Evolutionary conservation across 2,888 invertebrate genomes (phyloP), one percentile per base, ranked within the genome.

Genomic region (Acrobasis consociella): DNA sequence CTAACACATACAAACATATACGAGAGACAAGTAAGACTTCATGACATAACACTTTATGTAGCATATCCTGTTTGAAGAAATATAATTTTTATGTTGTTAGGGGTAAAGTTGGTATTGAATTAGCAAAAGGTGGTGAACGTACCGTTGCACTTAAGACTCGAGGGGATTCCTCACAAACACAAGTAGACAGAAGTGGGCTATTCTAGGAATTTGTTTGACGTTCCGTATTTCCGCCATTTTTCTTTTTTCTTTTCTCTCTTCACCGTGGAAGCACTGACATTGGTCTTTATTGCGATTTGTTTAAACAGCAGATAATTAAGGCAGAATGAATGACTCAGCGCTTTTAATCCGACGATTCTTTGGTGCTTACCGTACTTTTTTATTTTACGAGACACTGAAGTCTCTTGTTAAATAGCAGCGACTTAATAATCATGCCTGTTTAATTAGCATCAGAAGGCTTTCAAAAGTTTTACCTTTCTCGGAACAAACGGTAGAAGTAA

Each of bases 241-340:
- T 82, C 74, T 71, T 76, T 82, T 85, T 83, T 82, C 76, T 74
- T n/a, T 83, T 82, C 76, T 74, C 64, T 78, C 73, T 65, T 69
- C 69, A 69, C 76, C 72, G 74, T 77, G 71, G 73, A 75, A 79
- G 76, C 71, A 74, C 76, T 75, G 77, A 73, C 74, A 73, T 76
- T 76, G 76, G 75, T 83, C 81, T 84, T 85, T 83, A 86, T 87
- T 86, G 83, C 85, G 85, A 87, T 89, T 86, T 90, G 86, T 91
- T 91, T 91, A 88, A 91, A 89, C 86, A 89, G 84, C 77, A 83
- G 83, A 89, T 89, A 91, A 92, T 92, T 91, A 91, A 91, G 83
- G 79, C 69, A 73, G 78, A 86, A 85, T 84, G 86, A 88, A 87
- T 86, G 86, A 85, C 77, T 83, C 77, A 77, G 77, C 82, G 78